Conservation (phyloP, 1,140 invertebrate genomes). For the Ips typographus region DNA sequence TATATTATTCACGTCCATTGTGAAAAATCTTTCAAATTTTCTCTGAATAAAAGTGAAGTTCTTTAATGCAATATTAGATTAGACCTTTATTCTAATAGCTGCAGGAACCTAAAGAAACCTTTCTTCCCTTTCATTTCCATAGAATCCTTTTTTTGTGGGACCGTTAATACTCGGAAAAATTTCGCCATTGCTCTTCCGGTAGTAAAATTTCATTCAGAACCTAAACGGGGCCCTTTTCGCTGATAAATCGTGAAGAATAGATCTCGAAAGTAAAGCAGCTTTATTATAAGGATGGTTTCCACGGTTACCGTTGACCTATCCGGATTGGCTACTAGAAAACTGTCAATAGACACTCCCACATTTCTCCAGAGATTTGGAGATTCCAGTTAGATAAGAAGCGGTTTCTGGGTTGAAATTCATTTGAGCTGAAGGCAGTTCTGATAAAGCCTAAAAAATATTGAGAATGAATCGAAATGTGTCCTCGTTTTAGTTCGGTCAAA, state of each 20-base stretch:
- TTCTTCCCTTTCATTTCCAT: neutral
- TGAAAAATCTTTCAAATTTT: too few species aligned
- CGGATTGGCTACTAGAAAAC: conserved; percentile 48
- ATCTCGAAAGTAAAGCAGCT: conserved; percentile 36
- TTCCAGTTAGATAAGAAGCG: conserved; percentile 22
- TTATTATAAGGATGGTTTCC: conserved; percentile 47
- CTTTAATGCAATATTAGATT: neutral
- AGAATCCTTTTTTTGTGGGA: neutral
- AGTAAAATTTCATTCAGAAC: conserved; percentile 20
- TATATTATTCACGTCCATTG: too few species aligned
- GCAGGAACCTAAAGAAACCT: too few species aligned
- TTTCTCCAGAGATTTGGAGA: conserved; percentile 30
- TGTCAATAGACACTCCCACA: conserved; percentile 49
- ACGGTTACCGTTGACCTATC: conserved; percentile 46
- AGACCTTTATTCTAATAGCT: neutral
- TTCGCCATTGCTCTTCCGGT: conserved; percentile 6
- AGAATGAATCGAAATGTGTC: too few species aligned
- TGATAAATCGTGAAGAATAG: conserved; percentile 35
- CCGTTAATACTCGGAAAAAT: neutral
- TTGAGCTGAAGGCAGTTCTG: too few species aligned
- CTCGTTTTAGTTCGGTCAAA: too few species aligned
- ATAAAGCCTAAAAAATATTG: too few species aligned
- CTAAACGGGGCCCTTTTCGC: conserved; percentile 29
- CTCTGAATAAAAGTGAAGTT: neutral
- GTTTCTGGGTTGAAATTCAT: too few species aligned